A percentile compares a stretch with the other conserved stretches of the same genome.
phyloP scores from a whole-genome alignment of 1,140 invertebrate species.

The Paraescarpia echinospica region DNA sequence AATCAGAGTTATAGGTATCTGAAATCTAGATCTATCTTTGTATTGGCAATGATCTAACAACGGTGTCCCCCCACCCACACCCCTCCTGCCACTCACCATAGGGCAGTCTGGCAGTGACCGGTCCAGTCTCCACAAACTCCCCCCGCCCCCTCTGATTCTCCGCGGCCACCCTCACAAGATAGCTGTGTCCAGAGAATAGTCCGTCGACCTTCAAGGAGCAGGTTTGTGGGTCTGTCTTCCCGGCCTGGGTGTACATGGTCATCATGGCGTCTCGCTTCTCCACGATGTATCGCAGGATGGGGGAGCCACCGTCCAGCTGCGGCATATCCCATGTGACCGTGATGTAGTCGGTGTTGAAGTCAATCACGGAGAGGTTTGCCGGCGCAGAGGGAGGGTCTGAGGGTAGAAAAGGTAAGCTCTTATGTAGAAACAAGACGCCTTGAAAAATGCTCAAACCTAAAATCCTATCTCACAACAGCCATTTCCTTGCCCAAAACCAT shows the following conservation, averaged over 20 bases:
- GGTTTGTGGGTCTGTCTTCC: conserved; percentile 29
- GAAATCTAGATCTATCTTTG: neutral
- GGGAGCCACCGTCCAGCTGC: conserved; percentile 52
- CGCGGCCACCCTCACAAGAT: conserved; percentile 77
- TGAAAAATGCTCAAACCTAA: too few relatives aligned
- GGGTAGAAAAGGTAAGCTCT: neutral
- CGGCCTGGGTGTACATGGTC: conserved; percentile 42
- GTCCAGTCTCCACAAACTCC: conserved; percentile 20
- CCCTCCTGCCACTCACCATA: conserved; percentile 21
- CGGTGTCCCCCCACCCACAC: too few relatives aligned
- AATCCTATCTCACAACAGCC: too few relatives aligned
- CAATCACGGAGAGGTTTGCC: conserved; percentile 59
- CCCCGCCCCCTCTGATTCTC: conserved; percentile 31
- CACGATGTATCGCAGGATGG: conserved; percentile 52
- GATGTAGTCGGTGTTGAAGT: conserved; percentile 73
- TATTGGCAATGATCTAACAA: neutral
- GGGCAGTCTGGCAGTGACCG: conserved; percentile 27
- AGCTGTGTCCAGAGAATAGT: conserved; percentile 88
- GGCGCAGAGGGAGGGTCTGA: conserved; percentile 60
- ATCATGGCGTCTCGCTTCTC: conserved; percentile 49
- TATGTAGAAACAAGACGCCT: neutral
- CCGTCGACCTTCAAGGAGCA: conserved; percentile 66
- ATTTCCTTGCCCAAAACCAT: too few relatives aligned
- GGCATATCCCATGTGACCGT: conserved; percentile 65
- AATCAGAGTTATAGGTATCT: neutral